Base-by-base conservation (phyloP, 2,113 vertebrate species). In the Muscicapa adusta region DNA sequence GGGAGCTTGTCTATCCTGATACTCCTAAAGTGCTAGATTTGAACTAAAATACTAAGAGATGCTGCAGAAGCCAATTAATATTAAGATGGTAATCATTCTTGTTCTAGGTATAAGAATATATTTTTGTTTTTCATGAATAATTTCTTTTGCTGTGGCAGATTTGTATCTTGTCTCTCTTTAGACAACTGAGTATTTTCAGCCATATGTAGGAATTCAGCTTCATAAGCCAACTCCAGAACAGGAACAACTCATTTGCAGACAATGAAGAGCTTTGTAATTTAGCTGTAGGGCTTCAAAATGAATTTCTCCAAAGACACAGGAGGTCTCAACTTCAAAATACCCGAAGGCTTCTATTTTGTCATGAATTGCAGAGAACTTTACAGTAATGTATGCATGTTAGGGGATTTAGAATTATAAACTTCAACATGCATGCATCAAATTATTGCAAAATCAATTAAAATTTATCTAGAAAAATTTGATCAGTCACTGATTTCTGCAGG, bases 391-490 rank as follows among this genome's bases (percentile, higher is more conserved):
- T 74, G 60, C 81, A 77, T 43, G 28, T 18, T 63, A 78, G 17
- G 85, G 89, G 88, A 94, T 58, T 93, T 53, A 67, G 38, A 62
- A 80, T 36, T 0, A 88, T 23, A 85, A 91, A 91, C 12, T 62
- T 58, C 66, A 88, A 90, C 51, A 71, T 48, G 18, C 40, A 80
- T 73, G 17, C 48, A 71, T 51, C 86, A 79, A 88, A 71, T 42
- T 73, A 85, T 34, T 85, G 62, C 48, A 94, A 96, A 93, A 96
- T 90, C 56, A 90, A 91, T 91, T 90, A 91, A 79, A 89, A 95
- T 79, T 76, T 16, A 56, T 74, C 28, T 29, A 65, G 51, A 88
- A 94, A 92, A 93, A 67, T 16, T 42, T 77, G 10, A 72, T 85
- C 26, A 80, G 38, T 62, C 63, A 76, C n/a, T 79, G 56, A 94